Conservation (phyloP, 2,888 invertebrate genomes). For the Diaphora mendica region DNA sequence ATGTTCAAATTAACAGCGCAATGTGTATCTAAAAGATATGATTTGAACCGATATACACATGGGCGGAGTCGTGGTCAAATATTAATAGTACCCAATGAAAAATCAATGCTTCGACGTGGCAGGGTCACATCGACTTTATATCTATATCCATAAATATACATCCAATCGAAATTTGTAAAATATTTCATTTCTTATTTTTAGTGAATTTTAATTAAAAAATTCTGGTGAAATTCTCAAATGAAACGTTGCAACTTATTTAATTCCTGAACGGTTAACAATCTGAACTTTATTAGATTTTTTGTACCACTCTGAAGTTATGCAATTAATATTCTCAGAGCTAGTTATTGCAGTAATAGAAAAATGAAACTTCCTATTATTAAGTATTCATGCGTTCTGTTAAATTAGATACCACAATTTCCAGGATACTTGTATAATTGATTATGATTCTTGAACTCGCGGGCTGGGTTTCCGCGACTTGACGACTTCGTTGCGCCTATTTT, state of each 20-base stretch:
- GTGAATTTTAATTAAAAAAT: neutral
- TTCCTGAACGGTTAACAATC: neutral
- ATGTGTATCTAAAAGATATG: too few relatives aligned
- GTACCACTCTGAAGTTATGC: neutral
- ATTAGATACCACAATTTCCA: too few relatives aligned
- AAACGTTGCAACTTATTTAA: neutral
- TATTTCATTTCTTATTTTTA: neutral
- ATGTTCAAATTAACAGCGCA: too few relatives aligned
- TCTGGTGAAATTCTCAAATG: neutral
- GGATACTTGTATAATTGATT: too few relatives aligned
- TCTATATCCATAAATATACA: neutral
- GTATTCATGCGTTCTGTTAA: too few relatives aligned
- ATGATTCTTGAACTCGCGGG: too few relatives aligned
- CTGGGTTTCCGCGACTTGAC: too few relatives aligned
- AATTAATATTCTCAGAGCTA: neutral
- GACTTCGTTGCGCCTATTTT: too few relatives aligned
- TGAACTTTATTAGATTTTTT: neutral
- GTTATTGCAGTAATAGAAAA: neutral
- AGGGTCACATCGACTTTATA: neutral
- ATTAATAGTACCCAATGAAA: neutral
- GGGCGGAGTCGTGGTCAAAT: too few relatives aligned
- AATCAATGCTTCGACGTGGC: neutral
- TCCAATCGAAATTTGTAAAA: neutral
- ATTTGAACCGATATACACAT: too few relatives aligned
- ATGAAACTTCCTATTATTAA: too few relatives aligned